phyloP scores from a whole-genome alignment of 2,113 vertebrate species.

The Propithecus coquereli region DNA sequence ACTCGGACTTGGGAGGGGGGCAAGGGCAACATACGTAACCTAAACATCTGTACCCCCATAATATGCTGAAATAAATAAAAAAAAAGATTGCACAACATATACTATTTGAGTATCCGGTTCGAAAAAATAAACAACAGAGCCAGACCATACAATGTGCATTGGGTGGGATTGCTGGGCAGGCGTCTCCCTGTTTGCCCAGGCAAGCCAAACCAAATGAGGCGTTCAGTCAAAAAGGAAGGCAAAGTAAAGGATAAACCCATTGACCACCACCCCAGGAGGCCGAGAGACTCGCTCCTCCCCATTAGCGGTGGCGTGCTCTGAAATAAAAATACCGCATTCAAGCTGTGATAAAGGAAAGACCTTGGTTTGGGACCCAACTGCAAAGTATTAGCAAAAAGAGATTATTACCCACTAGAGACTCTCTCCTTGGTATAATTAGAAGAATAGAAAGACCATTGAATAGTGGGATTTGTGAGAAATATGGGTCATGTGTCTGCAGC shows the following conservation, averaged over 20 bases:
- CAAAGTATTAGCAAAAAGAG: slow-evolving; percentile 20
- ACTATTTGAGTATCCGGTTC: not conserved
- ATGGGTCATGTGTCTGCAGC: not conserved
- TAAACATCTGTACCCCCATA: too few species aligned
- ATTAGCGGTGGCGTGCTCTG: not conserved
- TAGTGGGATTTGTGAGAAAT: slow-evolving; percentile 31
- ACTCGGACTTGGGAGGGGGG: too few species aligned
- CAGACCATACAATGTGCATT: not conserved
- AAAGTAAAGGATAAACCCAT: not conserved
- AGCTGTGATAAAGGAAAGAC: slow-evolving; percentile 17
- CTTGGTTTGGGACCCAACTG: slow-evolving; percentile 30
- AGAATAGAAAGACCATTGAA: slow-evolving; percentile 6
- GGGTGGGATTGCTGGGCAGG: slow-evolving; percentile 10
- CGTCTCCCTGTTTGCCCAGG: not conserved
- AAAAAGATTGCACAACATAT: slow-evolving; percentile 4
- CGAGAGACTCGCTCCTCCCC: not conserved
- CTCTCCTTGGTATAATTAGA: slow-evolving; percentile 29
- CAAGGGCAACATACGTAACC: too few species aligned
- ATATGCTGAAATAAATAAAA: too few species aligned
- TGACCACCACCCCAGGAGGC: slow-evolving; percentile 2
- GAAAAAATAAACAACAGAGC: slow-evolving; percentile 26
- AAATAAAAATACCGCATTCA: slow-evolving; percentile 42
- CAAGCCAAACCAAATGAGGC: slow-evolving; percentile 30
- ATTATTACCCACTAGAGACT: slow-evolving; percentile 26
- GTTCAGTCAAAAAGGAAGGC: not conserved